Conservation (phyloP, 2,797 vertebrate genomes). For the Hoplostethus atlanticus region DNA sequence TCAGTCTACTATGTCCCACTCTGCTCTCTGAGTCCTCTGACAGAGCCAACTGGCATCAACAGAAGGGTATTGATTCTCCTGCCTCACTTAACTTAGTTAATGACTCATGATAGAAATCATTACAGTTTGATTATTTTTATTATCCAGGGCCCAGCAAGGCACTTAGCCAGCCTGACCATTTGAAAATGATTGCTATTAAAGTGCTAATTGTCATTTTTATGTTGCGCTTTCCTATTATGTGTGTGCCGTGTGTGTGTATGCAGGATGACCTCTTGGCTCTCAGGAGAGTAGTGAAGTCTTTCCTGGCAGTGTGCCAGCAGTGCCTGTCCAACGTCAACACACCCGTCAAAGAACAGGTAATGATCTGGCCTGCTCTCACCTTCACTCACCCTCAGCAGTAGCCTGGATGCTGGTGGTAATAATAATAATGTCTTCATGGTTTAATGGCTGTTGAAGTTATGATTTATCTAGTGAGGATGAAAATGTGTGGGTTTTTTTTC, state of each 20-base stretch:
- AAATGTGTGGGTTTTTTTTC: too few species aligned
- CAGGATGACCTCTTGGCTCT: conserved; percentile 96
- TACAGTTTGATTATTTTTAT: conserved; percentile 34
- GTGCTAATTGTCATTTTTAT: conserved; percentile 13
- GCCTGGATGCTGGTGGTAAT: too few species aligned
- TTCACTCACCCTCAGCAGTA: background rate
- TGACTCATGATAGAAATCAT: conserved; percentile 30
- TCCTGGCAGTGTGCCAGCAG: conserved; percentile 98
- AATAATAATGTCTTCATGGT: too few species aligned
- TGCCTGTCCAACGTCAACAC: conserved; percentile 99
- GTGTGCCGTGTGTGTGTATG: conserved; percentile 1
- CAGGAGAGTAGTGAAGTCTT: conserved; percentile 98
- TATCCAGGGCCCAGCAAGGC: background rate
- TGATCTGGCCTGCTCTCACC: background rate
- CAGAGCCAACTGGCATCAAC: background rate
- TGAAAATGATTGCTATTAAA: conserved; percentile 24
- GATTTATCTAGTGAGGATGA: too few species aligned
- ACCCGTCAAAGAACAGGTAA: conserved; percentile 97
- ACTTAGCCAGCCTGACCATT: conserved; percentile 20
- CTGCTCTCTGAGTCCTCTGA: background rate
- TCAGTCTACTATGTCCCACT: background rate
- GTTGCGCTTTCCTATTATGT: conserved; percentile 17
- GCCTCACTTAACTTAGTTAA: background rate
- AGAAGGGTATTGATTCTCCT: conserved; percentile 22
- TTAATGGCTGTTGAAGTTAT: too few species aligned